phyloP scores from a whole-genome alignment of 1,140 invertebrate species.

The Drosophila prosaltans region DNA sequence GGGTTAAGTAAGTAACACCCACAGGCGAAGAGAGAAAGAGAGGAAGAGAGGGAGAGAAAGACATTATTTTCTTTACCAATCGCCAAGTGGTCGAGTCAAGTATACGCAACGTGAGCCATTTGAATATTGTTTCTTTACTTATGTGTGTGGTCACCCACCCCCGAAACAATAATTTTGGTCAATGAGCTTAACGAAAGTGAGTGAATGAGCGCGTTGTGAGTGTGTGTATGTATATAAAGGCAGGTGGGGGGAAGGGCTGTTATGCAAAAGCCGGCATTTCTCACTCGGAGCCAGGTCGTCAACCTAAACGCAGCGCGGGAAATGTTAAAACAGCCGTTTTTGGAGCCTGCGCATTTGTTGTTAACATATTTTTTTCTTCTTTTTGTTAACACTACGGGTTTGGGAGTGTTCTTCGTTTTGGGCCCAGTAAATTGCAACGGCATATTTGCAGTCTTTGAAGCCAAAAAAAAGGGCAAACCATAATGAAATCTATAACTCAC shows the following conservation, averaged over 20 bases:
- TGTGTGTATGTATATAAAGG: slow-evolving; percentile 21
- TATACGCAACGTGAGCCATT: slow-evolving; percentile 59
- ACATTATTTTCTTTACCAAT: neutral
- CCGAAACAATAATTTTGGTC: slow-evolving; percentile 11
- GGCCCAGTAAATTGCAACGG: slow-evolving; percentile 38
- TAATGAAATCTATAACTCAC: slow-evolving; percentile 26
- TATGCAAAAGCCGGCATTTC: slow-evolving; percentile 34
- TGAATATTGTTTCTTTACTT: slow-evolving; percentile 31
- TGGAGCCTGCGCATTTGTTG: slow-evolving; percentile 46
- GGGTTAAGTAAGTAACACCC: slow-evolving; percentile 44
- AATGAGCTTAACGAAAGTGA: slow-evolving; percentile 8
- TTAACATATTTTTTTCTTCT: neutral
- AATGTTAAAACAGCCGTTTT: slow-evolving; percentile 76
- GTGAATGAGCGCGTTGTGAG: slow-evolving; percentile 46
- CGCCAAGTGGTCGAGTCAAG: slow-evolving; percentile 29
- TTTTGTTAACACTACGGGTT: slow-evolving; percentile 28
- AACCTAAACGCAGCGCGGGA: slow-evolving; percentile 69
- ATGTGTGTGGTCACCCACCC: neutral
- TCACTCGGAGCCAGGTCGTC: slow-evolving; percentile 59
- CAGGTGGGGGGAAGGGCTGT: slow-evolving; percentile 12
- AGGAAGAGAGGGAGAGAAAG: neutral
- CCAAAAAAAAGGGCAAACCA: neutral
- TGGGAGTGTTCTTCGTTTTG: slow-evolving; percentile 27
- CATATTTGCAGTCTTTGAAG: slow-evolving; percentile 29
- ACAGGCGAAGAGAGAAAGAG: slow-evolving; percentile 13